Conservation (phyloP, 1,140 invertebrate species). For the Tachypleus tridentatus region DNA sequence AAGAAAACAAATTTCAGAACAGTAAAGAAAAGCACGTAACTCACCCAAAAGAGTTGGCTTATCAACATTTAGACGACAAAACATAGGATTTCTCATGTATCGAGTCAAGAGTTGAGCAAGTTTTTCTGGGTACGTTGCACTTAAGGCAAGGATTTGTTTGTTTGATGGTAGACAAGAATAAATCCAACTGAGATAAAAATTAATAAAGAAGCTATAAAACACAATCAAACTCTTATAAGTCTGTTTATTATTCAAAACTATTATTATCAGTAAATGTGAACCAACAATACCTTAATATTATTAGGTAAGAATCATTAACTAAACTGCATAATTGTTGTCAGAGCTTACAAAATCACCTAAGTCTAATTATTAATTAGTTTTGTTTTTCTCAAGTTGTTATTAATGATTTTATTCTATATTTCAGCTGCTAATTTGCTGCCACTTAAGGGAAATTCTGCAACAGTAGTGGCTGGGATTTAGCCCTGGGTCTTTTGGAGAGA, state of each 20-base stretch:
- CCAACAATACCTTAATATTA: too few relatives aligned
- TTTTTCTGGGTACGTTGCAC: constrained; percentile 80
- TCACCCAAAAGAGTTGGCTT: constrained; percentile 39
- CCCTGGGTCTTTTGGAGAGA: too few relatives aligned
- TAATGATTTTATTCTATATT: too few relatives aligned
- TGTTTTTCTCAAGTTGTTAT: too few relatives aligned
- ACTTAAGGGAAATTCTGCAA: too few relatives aligned
- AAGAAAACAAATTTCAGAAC: too few relatives aligned
- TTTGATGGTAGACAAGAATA: constrained; percentile 53
- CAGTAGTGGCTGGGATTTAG: too few relatives aligned
- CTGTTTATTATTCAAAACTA: background rate
- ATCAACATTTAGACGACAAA: constrained; percentile 48
- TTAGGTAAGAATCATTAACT: too few relatives aligned
- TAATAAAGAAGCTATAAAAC: background rate
- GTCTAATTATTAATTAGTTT: too few relatives aligned
- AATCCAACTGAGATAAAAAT: constrained; percentile 45
- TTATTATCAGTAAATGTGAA: background rate
- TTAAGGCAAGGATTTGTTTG: constrained; percentile 82
- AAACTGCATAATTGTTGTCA: too few relatives aligned
- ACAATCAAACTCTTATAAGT: background rate
- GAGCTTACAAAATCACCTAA: too few relatives aligned
- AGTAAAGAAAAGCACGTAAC: constrained; percentile 1
- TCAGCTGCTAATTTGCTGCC: too few relatives aligned
- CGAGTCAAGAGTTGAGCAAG: constrained; percentile 54
- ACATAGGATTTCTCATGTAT: constrained; percentile 69